These are phyloP conservation scores for Tarsius wallacei DNA, from an alignment of 2,797 vertebrate species.

Conservation along the genomic window DNA sequence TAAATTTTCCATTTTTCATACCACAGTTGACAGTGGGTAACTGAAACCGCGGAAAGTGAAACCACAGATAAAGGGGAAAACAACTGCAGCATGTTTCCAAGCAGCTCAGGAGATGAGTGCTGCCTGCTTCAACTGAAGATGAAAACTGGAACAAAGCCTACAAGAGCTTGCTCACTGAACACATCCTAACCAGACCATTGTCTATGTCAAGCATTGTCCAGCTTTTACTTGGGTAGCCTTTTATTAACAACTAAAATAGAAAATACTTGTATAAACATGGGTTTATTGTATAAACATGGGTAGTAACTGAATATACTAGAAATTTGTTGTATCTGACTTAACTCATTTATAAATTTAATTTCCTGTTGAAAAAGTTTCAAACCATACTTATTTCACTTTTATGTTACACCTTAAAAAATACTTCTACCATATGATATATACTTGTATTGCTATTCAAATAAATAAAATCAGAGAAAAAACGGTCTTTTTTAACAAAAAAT, in stretches of 20 bases:
- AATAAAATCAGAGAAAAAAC: too few species aligned
- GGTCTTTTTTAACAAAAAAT: too few species aligned
- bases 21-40: background rate
- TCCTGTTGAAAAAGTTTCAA: constrained; percentile 84
- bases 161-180: background rate
- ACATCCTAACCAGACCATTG: background rate
- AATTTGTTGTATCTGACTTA: constrained; percentile 91
- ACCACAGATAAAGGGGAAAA: background rate
- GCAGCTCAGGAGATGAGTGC: background rate
- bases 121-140: background rate
- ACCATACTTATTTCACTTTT: background rate
- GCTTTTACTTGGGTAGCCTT: constrained; percentile 94
- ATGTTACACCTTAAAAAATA: background rate
- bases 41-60: background rate
- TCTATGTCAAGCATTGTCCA: background rate
- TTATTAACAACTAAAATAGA: constrained; percentile 92
- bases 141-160: background rate
- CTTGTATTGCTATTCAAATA: too few species aligned
- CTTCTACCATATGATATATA: too few species aligned
- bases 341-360: constrained; percentile 92
- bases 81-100: background rate
- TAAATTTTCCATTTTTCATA: background rate
- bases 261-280: constrained; percentile 69
- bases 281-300: constrained; percentile 90
- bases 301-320: constrained; percentile 92